Percentiles rank a stretch among this genome's conserved stretches.
Evolutionary conservation across 2,797 vertebrate species (phyloP).

Genomic region (Hypotaenidia okinawae): DNA sequence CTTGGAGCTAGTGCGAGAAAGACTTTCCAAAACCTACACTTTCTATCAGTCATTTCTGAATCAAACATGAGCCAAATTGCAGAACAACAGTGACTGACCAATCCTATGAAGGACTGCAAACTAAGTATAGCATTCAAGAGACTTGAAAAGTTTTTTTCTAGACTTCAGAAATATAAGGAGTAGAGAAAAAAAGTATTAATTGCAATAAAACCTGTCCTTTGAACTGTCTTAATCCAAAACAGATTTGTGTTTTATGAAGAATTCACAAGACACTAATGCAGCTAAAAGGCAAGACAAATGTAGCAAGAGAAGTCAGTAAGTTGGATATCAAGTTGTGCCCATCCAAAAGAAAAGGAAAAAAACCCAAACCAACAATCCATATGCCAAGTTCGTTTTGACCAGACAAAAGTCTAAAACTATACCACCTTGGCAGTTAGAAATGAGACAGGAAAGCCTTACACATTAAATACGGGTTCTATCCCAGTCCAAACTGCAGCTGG

Average conservation of each 20-base stretch:
- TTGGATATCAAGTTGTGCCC: neutral
- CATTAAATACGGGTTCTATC: neutral
- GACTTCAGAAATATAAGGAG: neutral
- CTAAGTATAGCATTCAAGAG: neutral
- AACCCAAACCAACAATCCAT: too few relatives aligned
- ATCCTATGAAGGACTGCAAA: neutral
- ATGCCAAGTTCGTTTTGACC: neutral
- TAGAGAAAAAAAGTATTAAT: neutral
- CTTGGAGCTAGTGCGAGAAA: neutral
- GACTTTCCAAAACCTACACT: neutral
- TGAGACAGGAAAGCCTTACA: neutral
- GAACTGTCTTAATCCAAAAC: slow-evolving; percentile 3
- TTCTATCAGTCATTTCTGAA: neutral
- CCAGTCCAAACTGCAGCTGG: neutral
- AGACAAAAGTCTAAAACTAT: neutral
- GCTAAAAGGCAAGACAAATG: neutral
- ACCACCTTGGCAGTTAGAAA: neutral
- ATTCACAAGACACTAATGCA: neutral
- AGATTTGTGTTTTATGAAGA: neutral
- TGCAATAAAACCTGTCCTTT: neutral
- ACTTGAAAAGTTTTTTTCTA: neutral
- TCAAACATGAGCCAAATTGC: neutral
- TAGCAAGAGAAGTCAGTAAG: neutral
- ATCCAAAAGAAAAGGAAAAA: neutral
- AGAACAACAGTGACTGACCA: neutral